Evolutionary conservation across 2,797 vertebrate genomes (phyloP).

Genomic region (Enteromius anoplus): DNA sequence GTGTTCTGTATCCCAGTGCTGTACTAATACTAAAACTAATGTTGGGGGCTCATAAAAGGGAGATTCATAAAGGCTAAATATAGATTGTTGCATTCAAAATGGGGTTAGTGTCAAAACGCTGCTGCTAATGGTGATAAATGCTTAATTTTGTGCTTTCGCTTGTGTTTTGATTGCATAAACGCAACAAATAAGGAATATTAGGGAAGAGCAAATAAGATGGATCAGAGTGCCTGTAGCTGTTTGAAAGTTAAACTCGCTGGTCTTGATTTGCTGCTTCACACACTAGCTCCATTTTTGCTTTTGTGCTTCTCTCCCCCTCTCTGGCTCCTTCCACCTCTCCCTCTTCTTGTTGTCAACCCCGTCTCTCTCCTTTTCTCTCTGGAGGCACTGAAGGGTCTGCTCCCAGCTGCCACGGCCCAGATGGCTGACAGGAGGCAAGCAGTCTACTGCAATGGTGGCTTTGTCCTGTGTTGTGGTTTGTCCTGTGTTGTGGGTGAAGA

Average conservation of each 20-base stretch:
- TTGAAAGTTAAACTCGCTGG: constrained; percentile 1
- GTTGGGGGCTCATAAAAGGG: constrained; percentile 17
- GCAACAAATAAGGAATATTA: constrained; percentile 23
- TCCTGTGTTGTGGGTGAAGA: constrained; percentile 31
- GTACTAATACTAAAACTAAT: constrained; percentile 22
- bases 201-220: constrained; percentile 27
- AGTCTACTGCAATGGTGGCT: constrained; percentile 40
- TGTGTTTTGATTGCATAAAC: constrained; percentile 18
- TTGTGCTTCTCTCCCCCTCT: constrained; percentile 7
- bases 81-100: constrained; percentile 39
- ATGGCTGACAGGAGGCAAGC: constrained; percentile 50
- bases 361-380: constrained; percentile 13
- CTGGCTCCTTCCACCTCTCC: constrained; percentile 22
- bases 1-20: constrained; percentile 5
- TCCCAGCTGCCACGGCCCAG: constrained; percentile 52
- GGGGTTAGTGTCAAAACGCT: constrained; percentile 1
- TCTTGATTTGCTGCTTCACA: constrained; percentile 3
- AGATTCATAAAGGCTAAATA: constrained; percentile 28
- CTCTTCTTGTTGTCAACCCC: not conserved
- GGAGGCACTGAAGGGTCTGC: constrained; percentile 25
- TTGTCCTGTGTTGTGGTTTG: constrained; percentile 47
- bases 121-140: constrained; percentile 33
- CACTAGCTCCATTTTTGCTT: not conserved
- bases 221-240: not conserved
- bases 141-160: constrained; percentile 25